These are phyloP conservation scores for Oncopeltus fasciatus DNA, from an alignment of 1,140 invertebrate genomes.

Conservation along the genomic window DNA sequence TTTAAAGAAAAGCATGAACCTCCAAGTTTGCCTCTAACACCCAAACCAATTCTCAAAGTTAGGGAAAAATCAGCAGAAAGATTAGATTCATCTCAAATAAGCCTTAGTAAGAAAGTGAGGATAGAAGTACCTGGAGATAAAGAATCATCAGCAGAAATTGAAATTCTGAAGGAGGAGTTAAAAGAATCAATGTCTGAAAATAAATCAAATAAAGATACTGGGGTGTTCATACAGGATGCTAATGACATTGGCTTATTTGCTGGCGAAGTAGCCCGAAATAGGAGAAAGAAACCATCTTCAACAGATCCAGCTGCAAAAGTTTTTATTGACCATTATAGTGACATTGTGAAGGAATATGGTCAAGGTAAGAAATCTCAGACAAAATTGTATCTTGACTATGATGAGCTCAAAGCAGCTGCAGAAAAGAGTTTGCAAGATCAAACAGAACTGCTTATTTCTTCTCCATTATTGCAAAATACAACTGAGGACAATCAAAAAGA, in stretches of 20 bases:
- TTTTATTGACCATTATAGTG: slow-evolving; percentile 62
- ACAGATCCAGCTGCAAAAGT: slow-evolving; percentile 35
- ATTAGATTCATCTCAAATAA: neutral
- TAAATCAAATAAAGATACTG: neutral
- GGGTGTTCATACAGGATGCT: slow-evolving; percentile 7
- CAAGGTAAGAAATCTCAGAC: slow-evolving; percentile 35
- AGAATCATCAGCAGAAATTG: neutral
- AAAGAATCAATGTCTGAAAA: neutral
- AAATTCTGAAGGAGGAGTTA: too few relatives aligned
- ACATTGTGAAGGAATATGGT: slow-evolving; percentile 55
- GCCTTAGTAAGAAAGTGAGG: slow-evolving; percentile 20
- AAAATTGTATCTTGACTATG: slow-evolving; percentile 42
- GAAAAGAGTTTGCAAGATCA: slow-evolving; percentile 24
- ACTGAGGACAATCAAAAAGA: too few relatives aligned
- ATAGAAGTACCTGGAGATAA: slow-evolving; percentile 24
- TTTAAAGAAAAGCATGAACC: neutral
- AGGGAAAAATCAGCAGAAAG: neutral
- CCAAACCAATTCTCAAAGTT: slow-evolving; percentile 23
- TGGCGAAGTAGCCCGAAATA: slow-evolving; percentile 21
- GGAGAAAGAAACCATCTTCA: neutral
- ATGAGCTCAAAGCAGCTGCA: slow-evolving; percentile 44
- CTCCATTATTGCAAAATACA: too few relatives aligned
- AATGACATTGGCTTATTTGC: slow-evolving; percentile 17
- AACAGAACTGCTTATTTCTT: neutral
- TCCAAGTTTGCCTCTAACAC: neutral